Evolutionary conservation across 1,140 invertebrate genomes (phyloP).

Genomic region (Dendrolimus punctatus): DNA sequence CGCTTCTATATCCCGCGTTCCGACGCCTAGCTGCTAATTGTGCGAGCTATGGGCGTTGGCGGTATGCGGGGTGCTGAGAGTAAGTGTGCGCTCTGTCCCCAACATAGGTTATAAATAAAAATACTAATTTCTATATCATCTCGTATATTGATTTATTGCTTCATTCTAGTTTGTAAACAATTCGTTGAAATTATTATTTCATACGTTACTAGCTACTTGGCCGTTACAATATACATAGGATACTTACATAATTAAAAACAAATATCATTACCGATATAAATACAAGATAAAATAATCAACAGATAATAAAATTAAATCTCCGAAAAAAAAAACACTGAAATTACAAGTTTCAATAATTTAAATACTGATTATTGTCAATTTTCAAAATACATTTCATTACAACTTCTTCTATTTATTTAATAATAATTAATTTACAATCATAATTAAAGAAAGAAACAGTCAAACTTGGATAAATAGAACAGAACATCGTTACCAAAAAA

Average conservation of each 20-base stretch:
- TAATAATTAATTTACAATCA: constrained; percentile 5
- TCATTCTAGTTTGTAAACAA: constrained; percentile 53
- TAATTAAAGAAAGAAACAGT: constrained; percentile 1
- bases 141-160: constrained; percentile 58
- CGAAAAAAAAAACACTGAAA: constrained; percentile 46
- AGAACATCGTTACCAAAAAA: too few species aligned
- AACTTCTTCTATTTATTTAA: not conserved
- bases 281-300: constrained; percentile 55
- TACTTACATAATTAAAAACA: constrained; percentile 38
- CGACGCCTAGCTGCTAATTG: too few species aligned
- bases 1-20: too few species aligned
- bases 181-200: constrained; percentile 49
- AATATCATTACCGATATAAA: constrained; percentile 55
- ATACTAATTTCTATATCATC: constrained; percentile 22
- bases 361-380: constrained; percentile 43
- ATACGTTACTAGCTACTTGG: constrained; percentile 25
- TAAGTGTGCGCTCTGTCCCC: too few species aligned
- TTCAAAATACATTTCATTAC: constrained; percentile 18
- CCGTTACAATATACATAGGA: constrained; percentile 38
- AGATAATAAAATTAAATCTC: constrained; percentile 51
- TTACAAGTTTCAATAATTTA: constrained; percentile 34
- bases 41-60: too few species aligned
- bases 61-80: too few species aligned
- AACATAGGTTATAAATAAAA: constrained; percentile 18
- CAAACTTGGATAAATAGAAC: too few species aligned